phyloP scores from a whole-genome alignment of 2,888 invertebrate genomes.

The Nephrotoma flavescens region DNA sequence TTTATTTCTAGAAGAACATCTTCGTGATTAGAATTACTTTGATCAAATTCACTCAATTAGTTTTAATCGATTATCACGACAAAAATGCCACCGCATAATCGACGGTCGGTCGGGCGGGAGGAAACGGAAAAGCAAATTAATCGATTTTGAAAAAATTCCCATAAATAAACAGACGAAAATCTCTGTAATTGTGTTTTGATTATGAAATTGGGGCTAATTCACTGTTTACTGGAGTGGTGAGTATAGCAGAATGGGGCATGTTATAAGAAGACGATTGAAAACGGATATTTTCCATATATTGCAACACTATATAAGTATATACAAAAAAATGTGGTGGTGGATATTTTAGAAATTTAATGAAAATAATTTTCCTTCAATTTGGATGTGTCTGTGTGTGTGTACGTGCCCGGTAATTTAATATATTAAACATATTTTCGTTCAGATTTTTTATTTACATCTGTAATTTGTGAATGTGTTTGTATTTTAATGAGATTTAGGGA shows the following conservation, averaged over 20 bases:
- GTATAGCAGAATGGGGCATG: neutral
- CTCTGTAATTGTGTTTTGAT: neutral
- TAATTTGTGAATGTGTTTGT: neutral
- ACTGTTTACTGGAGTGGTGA: neutral
- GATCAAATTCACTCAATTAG: neutral
- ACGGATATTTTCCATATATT: neutral
- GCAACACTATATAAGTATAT: neutral
- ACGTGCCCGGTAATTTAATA: neutral
- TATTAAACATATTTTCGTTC: neutral
- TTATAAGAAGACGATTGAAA: neutral
- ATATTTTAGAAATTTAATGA: neutral
- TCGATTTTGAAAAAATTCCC: neutral
- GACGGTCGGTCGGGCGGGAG: too few species aligned
- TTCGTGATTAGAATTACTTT: neutral
- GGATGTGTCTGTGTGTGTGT: neutral
- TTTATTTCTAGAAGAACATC: too few species aligned
- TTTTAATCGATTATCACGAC: neutral
- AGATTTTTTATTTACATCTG: neutral
- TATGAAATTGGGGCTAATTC: neutral
- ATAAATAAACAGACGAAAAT: neutral
- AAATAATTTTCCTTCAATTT: neutral
- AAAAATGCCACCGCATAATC: neutral
- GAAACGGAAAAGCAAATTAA: neutral
- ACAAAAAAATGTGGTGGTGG: neutral
- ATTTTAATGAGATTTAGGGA: neutral